Evolutionary conservation across 2,113 vertebrate genomes (phyloP).

Genomic region (Microcebus murinus): DNA sequence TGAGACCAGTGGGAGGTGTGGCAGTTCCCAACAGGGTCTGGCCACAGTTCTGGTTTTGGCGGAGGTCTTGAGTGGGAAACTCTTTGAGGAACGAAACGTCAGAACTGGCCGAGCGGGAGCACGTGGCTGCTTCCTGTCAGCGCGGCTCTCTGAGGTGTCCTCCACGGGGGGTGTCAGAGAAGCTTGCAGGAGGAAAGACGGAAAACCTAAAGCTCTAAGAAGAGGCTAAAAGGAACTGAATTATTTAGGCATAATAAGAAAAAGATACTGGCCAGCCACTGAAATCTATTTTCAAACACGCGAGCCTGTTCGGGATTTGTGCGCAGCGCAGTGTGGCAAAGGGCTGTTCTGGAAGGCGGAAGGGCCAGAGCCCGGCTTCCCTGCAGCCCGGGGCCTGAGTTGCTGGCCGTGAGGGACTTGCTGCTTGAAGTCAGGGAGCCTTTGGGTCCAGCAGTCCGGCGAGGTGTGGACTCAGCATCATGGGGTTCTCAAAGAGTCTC

Average conservation of each 20-base stretch:
- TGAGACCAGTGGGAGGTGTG: neutral
- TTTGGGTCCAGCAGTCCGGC: neutral
- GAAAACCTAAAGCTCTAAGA: neutral
- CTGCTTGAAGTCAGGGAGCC: neutral
- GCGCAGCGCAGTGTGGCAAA: accelerated
- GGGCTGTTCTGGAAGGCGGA: too few relatives aligned
- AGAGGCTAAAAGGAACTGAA: neutral
- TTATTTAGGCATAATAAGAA: neutral
- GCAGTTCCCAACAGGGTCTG: neutral
- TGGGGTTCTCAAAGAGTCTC: neutral
- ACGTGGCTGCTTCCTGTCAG: accelerated
- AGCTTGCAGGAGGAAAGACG: neutral
- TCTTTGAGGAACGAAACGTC: too few relatives aligned
- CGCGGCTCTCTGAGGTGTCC: neutral
- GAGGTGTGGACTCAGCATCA: neutral
- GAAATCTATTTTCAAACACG: neutral
- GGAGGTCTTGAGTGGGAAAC: neutral
- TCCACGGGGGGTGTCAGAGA: neutral
- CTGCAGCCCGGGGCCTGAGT: neutral
- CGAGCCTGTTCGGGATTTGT: too few relatives aligned
- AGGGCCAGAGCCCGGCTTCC: accelerated
- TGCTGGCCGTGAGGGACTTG: too few relatives aligned
- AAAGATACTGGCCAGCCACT: neutral
- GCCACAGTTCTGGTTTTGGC: accelerated
- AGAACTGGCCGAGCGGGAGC: accelerated